Conservation (phyloP, 2,888 invertebrate genomes). For the Folsomia manolachei region DNA sequence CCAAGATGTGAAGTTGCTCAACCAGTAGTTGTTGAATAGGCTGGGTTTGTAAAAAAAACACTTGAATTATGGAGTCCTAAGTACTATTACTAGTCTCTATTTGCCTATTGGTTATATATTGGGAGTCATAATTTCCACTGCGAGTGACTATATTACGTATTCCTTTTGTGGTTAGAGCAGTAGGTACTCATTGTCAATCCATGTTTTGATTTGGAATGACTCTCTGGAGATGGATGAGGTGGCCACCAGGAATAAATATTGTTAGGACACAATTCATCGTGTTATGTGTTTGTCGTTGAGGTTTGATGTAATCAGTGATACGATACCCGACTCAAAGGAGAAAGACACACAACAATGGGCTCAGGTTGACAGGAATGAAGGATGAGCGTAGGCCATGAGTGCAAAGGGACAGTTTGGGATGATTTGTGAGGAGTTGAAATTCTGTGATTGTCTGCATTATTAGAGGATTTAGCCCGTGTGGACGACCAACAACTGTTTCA, state of each 20-base stretch:
- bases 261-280: neutral
- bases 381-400: slow-evolving; percentile 47
- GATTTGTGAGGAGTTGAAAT: slow-evolving; percentile 52
- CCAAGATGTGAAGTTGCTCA: neutral
- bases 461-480: slow-evolving; percentile 30
- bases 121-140: too few relatives aligned
- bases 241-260: slow-evolving; percentile 8
- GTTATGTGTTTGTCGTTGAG: neutral
- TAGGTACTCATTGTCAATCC: too few relatives aligned
- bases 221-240: neutral
- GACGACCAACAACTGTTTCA: slow-evolving; percentile 29
- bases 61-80: neutral
- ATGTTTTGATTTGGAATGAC: neutral
- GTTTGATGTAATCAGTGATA: slow-evolving; percentile 1
- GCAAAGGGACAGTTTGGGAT: slow-evolving; percentile 47
- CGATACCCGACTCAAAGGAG: too few relatives aligned
- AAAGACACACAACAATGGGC: slow-evolving; percentile 8
- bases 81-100: too few relatives aligned
- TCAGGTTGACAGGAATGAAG: slow-evolving; percentile 47
- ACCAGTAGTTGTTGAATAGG: neutral
- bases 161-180: too few relatives aligned
- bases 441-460: slow-evolving; percentile 47
- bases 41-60: neutral
- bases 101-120: too few relatives aligned
- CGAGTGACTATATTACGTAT: too few relatives aligned